Evolutionary conservation across 1,140 invertebrate species (phyloP), one percentile per base, ranked within the genome.

Genomic region (Cotesia vestalis): DNA sequence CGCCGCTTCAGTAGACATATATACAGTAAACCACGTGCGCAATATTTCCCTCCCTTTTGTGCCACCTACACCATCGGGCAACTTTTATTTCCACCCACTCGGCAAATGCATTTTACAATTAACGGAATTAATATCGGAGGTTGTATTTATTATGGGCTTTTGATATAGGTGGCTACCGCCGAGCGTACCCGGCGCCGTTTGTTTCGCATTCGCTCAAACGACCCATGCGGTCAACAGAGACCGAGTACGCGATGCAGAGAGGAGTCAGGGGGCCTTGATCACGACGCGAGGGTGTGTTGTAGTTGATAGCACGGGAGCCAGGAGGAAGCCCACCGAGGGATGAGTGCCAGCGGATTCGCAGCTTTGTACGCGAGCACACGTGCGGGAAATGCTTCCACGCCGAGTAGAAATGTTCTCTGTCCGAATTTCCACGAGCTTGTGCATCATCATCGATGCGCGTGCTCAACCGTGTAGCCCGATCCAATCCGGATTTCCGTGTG

Each of bases 401-500:
- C 40, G 62, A 64, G 62, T 27, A 27, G 46, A 74, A 74, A 74
- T 35, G 40, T 51, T 64, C 62, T 14, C 40, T 8, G n/a, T n/a
- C 36, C 62, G 62, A 64, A 38, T 64, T 64, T 68, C 59, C 60
- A 69, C 51, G 72, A 9, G 72, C 61, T 69, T 14, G 66, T 67
- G 51, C 17, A 71, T 55, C 63, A 71, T 55, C 63, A 69, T 62
- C 68, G 67, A 68, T 71, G 74, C 73, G 71, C 76, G 75, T 75
- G 72, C 73, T 77, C 71, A 52, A 66, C 34, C 76, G 77, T 75
- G 75, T 11, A 46, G 40, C 70, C 75, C 76, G 78, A 79, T 78
- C 75, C 79, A 74, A 76, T 80, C 79, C 82, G 84, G 80, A 86
- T 82, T 82, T 86, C 83, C 83, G 81, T 78, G 80, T 78, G 82